Evolutionary conservation across 2,797 vertebrate genomes (phyloP), one percentile per base, ranked within the genome.

Genomic region (Lagorchestes hirsutus): DNA sequence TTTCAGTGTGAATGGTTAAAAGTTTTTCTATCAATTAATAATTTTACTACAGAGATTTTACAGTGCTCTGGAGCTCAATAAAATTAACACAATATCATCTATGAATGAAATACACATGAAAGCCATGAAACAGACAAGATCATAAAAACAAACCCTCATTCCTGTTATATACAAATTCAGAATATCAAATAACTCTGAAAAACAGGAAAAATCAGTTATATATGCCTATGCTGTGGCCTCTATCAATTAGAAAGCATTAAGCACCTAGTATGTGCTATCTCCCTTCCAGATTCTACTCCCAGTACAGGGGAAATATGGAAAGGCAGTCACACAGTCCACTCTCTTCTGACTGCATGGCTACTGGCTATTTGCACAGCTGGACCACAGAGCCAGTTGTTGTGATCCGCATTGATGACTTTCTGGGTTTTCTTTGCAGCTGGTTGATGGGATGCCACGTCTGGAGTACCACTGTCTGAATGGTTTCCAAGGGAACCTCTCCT

Each of bases 381-480:
- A 91, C 90, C 4, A 4, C 31, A 29, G 46, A 54, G 10, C 90
- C 90, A 91, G 13, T 31, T 91, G 29, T 54, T 55, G 28, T 54
- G 50, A 34, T 91, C 5, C 6, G 87, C 92, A 40, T 67, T 97
- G 54, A 97, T 24, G 31, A 56, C n/a, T 82, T 1, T 31, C 95
- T 95, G 93, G 93, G 3, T 3, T 6, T 97, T 92, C 98, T 98
- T 97, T 98, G 91, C 98, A 99, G 99, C 62, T 99, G 96, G 97
- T 97, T 1, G 94, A 98, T 0, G 99, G 99, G 34, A 98, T 98
- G 90, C 98, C 99, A 90, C 98, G 98, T 31, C 99, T 99, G 96
- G 98, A 97, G 50, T 99, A 99, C 98, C 98, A 96, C 96, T 99
- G 99, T 98, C 98, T 97, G 13, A 98, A 97, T 5, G 90, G 62